phyloP scores from a whole-genome alignment of 2,888 invertebrate genomes.

The Caenorhabditis zanzibari region DNA sequence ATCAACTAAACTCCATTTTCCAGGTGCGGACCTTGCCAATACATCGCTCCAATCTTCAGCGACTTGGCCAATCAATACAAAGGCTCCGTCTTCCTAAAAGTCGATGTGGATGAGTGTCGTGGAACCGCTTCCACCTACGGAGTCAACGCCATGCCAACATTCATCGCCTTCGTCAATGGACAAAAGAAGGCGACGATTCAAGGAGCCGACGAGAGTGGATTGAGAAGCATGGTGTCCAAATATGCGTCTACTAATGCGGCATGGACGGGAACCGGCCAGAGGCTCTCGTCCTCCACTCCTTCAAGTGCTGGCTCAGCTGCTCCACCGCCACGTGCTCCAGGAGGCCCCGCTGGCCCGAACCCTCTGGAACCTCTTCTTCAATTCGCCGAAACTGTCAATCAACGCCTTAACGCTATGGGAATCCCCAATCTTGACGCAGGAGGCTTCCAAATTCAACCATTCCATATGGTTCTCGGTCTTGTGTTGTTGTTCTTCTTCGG shows the following conservation, averaged over 20 bases:
- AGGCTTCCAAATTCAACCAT: slow-evolving; percentile 67
- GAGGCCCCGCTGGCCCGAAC: slow-evolving; percentile 29
- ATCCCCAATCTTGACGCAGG: slow-evolving; percentile 35
- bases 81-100: slow-evolving; percentile 90
- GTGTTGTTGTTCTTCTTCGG: slow-evolving; percentile 65
- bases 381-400: slow-evolving; percentile 46
- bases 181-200: slow-evolving; percentile 54
- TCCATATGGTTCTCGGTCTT: slow-evolving; percentile 55
- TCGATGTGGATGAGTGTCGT: slow-evolving; percentile 90
- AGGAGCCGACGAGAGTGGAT: slow-evolving; percentile 55
- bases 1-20: neutral
- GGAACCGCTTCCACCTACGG: slow-evolving; percentile 89
- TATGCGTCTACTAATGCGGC: slow-evolving; percentile 41
- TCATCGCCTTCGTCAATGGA: slow-evolving; percentile 92
- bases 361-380: slow-evolving; percentile 31
- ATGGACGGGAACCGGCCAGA: slow-evolving; percentile 56
- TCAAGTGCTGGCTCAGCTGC: neutral
- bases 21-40: slow-evolving; percentile 97
- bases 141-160: slow-evolving; percentile 98
- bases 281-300: neutral
- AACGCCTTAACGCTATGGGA: slow-evolving; percentile 58
- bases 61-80: slow-evolving; percentile 92
- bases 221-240: slow-evolving; percentile 51
- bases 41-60: slow-evolving; percentile 94
- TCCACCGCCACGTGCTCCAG: slow-evolving; percentile 9